A percentile compares a stretch with the other conserved stretches of the same genome.
Conservation (phyloP, 2,113 vertebrate genomes). For the Thunnus thynnus region DNA sequence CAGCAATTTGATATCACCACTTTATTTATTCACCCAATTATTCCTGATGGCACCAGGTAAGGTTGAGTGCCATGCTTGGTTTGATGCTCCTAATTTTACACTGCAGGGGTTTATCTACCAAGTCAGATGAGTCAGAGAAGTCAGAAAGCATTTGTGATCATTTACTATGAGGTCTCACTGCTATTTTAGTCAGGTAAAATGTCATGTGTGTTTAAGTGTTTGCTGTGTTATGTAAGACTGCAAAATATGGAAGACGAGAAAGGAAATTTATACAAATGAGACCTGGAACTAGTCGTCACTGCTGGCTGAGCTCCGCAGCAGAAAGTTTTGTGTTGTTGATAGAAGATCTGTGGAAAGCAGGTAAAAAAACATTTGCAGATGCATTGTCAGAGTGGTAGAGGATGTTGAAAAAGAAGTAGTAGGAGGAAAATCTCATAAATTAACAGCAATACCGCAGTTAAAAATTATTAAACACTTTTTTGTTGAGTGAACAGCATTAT, state of each 20-base stretch:
- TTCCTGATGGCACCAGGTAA: conserved; percentile 3
- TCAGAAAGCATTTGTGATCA: neutral
- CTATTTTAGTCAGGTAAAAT: neutral
- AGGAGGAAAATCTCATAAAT: neutral
- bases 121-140: conserved; percentile 11
- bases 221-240: neutral
- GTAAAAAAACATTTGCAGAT: neutral
- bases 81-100: conserved; percentile 2
- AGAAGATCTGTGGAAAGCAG: neutral
- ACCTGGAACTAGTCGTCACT: neutral
- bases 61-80: neutral
- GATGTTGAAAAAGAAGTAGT: neutral
- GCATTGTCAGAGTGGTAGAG: neutral
- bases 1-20: neutral
- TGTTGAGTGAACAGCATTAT: neutral
- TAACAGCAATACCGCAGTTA: too few relatives aligned
- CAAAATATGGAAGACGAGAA: neutral
- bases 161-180: neutral
- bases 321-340: neutral
- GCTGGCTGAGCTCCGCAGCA: neutral
- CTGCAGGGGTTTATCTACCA: conserved; percentile 10
- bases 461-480: too few relatives aligned
- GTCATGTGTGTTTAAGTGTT: neutral
- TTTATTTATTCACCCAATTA: conserved; percentile 11
- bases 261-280: conserved; percentile 28